Conservation (phyloP, 2,888 invertebrate genomes). For the Ormia ochracea region DNA sequence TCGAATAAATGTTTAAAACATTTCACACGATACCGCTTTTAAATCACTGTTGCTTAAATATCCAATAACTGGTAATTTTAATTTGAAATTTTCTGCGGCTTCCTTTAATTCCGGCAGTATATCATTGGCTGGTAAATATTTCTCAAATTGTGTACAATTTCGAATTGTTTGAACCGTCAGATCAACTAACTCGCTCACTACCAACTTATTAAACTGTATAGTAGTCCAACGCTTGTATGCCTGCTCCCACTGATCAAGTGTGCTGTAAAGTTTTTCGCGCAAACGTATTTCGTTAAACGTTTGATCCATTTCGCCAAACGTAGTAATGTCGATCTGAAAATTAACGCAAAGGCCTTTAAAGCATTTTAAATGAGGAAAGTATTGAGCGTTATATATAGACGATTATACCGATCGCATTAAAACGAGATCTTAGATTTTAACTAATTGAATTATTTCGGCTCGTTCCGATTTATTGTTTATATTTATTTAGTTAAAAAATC, state of each 20-base stretch:
- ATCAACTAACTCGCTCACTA: conserved; percentile 84
- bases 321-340: conserved; percentile 85
- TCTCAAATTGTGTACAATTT: conserved; percentile 87
- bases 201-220: conserved; percentile 77
- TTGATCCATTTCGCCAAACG: conserved; percentile 88
- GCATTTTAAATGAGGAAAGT: no score
- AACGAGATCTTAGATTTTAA: no score
- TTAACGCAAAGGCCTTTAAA: no score
- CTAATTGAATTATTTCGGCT: no score
- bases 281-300: conserved; percentile 87
- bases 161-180: conserved; percentile 83
- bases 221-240: conserved; percentile 82
- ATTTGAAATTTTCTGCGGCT: conserved; percentile 87
- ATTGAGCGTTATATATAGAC: no score
- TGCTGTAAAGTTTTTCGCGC: conserved; percentile 88
- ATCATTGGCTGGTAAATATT: conserved; percentile 88
- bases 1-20: not conserved
- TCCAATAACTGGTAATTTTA: conserved; percentile 87
- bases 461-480: no score
- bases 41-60: conserved; percentile 88
- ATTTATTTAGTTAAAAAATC: no score
- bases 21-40: conserved; percentile 77
- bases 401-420: no score
- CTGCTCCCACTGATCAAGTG: conserved; percentile 85
- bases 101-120: conserved; percentile 87